Conservation (phyloP, 2,888 invertebrate genomes). For the Endotricha flammealis region DNA sequence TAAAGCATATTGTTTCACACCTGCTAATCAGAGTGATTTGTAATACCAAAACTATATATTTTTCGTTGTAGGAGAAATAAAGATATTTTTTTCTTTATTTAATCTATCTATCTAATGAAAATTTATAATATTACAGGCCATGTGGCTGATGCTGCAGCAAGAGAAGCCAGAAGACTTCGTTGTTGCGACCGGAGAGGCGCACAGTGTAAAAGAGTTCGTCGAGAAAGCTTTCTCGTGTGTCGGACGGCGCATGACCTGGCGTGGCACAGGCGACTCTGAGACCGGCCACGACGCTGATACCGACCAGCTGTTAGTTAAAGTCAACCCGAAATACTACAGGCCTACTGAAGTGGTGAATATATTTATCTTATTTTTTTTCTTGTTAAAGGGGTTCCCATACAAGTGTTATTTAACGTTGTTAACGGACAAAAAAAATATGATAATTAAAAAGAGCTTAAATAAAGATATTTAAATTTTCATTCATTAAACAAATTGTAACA, state of each 20-base stretch:
- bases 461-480: no score
- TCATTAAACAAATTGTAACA: no score
- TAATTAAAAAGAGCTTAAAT: no score
- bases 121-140: slow-evolving; percentile 92
- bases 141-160: slow-evolving; percentile 99
- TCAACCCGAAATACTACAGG: slow-evolving; percentile 96
- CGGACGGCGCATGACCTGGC: slow-evolving; percentile 85
- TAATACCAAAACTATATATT: no score
- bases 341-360: slow-evolving; percentile 96
- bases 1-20: no score
- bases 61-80: no score
- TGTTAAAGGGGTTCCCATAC: slow-evolving; percentile 5
- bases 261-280: slow-evolving; percentile 90
- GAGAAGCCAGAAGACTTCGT: slow-evolving; percentile 96
- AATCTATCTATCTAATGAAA: no score
- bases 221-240: slow-evolving; percentile 92
- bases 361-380: neutral
- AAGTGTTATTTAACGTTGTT: no score
- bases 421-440: no score
- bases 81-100: no score
- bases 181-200: slow-evolving; percentile 96
- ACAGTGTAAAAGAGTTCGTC: slow-evolving; percentile 98
- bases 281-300: slow-evolving; percentile 82
- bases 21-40: no score
- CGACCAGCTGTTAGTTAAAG: slow-evolving; percentile 87